Base-by-base conservation (phyloP, 2,113 vertebrate species). In the Pan paniscus region DNA sequence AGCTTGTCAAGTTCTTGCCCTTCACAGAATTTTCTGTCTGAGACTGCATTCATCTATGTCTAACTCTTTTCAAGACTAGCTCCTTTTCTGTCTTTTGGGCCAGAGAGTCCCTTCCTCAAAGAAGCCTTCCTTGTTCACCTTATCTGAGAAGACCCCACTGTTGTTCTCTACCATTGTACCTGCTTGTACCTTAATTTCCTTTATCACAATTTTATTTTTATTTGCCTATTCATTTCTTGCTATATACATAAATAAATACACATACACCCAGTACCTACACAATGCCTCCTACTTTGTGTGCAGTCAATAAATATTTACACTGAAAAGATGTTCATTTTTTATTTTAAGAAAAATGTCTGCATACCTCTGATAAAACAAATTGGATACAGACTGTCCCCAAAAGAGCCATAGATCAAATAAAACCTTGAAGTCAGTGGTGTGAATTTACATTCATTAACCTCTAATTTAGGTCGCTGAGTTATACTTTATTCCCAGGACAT, bases 281-380 rank as follows among this genome's bases (percentile, higher is more conserved):
- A 55, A 27, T 40, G 12, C 38, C 27, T 81, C 40, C 8, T 22
- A 83, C 27, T 83, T 90, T 78, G n/a, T 59, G 32, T 43, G 10
- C 35, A 82, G 61, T 83, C 59, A 84, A 70, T 72, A 92, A 94
- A 88, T 68, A 59, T 40, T 89, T 88, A 89, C 20, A 84, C 85
- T 81, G 89, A 82, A 12, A 90, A 55, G 27, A 46, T 23, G 40
- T 18, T 27, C 11, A 11, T 25, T 59, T 80, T 80, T 89, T 73
- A 61, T 88, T 81, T 89, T 84, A 91, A 80, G 85, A 76, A 64
- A 78, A 89, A 79, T 48, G 4, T 73, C 27, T 22, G 59, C 7
- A 46, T 52, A 48, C 14, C 8, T 89, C n/a, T 89, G 59, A 55
- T 78, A 85, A 92, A 92, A 72, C 67, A 78, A 52, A 52, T 23